phyloP scores from a whole-genome alignment of 1,140 invertebrate genomes.

The Ceratina japonica region DNA sequence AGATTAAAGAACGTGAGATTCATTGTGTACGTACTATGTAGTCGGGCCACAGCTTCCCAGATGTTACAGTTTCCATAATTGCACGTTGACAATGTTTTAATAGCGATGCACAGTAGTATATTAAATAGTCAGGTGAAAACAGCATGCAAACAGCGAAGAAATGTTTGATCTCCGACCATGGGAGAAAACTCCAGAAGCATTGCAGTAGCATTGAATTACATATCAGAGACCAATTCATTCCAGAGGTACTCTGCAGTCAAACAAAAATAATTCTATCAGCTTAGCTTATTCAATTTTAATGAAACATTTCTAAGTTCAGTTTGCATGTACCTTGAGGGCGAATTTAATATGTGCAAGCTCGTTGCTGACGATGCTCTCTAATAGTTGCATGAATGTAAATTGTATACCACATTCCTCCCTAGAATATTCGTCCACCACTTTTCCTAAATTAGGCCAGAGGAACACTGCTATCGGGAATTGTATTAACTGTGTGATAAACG shows the following conservation, averaged over 20 bases:
- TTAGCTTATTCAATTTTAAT: too few species aligned
- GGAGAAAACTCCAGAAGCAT: constrained; percentile 76
- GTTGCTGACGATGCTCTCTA: constrained; percentile 70
- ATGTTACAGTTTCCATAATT: constrained; percentile 68
- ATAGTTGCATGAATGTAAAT: constrained; percentile 71
- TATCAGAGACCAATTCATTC: constrained; percentile 76
- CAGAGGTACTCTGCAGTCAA: constrained; percentile 68
- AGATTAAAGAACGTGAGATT: constrained; percentile 4
- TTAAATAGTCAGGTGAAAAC: constrained; percentile 75
- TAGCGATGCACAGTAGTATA: constrained; percentile 76
- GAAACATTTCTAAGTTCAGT: background rate
- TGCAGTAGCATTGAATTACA: constrained; percentile 71
- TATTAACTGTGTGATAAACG: constrained; percentile 71
- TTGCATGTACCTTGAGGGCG: constrained; percentile 68
- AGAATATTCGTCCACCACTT: constrained; percentile 67
- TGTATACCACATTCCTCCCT: constrained; percentile 66
- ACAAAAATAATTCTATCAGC: constrained; percentile 21
- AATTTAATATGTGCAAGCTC: constrained; percentile 72
- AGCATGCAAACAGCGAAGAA: constrained; percentile 74
- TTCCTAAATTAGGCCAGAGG: constrained; percentile 71
- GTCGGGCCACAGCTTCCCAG: constrained; percentile 74
- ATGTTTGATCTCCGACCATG: constrained; percentile 75
- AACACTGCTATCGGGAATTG: constrained; percentile 73
- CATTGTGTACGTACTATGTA: constrained; percentile 67
- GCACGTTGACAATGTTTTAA: constrained; percentile 68